phyloP scores from a whole-genome alignment of 2,797 vertebrate genomes.

The Liasis olivaceus region DNA sequence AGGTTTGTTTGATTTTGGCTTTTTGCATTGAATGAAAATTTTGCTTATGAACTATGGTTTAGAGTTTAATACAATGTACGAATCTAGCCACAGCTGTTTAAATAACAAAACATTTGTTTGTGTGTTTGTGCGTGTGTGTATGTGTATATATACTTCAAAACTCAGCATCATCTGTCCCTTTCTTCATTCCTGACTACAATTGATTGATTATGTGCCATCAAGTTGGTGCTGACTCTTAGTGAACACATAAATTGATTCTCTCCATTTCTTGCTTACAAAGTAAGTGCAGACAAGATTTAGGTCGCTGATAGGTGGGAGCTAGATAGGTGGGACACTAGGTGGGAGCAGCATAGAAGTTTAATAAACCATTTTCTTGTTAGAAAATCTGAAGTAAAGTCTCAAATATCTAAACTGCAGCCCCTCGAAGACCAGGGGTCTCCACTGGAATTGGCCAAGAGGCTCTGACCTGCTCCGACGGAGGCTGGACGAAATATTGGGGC shows the following conservation, averaged over 20 bases:
- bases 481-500: too few relatives aligned
- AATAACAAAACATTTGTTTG: too few relatives aligned
- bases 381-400: background rate
- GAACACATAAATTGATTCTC: background rate
- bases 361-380: background rate
- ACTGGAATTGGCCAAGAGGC: background rate
- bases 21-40: background rate
- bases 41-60: background rate
- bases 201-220: background rate
- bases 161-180: background rate
- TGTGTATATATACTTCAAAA: background rate
- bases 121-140: too few relatives aligned
- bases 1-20: background rate
- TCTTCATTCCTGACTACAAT: too few relatives aligned
- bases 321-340: background rate
- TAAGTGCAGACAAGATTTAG: background rate
- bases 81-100: too few relatives aligned
- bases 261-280: background rate
- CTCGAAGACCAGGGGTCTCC: background rate
- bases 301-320: background rate
- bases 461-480: background rate
- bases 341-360: background rate
- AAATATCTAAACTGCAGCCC: background rate
- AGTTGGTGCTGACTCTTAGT: background rate
- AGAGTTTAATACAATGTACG: background rate